Evolutionary conservation across 1,140 invertebrate genomes (phyloP).

Genomic region (Penaeus chinensis): DNA sequence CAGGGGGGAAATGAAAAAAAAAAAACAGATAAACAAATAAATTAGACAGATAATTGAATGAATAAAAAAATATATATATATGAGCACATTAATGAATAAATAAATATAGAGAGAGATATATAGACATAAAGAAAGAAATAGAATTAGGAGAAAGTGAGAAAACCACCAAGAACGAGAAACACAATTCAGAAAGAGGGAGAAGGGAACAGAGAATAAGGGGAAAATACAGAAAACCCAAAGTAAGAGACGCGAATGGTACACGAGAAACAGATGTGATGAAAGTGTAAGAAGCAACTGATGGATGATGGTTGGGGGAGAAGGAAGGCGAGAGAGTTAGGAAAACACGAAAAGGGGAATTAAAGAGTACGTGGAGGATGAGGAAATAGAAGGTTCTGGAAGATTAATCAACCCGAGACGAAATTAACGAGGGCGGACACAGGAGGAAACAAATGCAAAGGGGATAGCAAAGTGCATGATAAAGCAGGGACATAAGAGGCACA

Average conservation of each 20-base stretch:
- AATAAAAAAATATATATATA: too few species aligned
- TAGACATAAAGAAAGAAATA: not conserved
- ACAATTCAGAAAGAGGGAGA: not conserved
- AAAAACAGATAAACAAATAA: not conserved
- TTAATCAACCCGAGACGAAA: too few species aligned
- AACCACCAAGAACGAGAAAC: not conserved
- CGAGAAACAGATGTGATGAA: not conserved
- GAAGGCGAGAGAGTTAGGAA: not conserved
- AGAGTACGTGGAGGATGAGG: not conserved
- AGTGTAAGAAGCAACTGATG: not conserved
- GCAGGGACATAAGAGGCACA: too few species aligned
- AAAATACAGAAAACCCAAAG: not conserved
- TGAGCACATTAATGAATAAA: not conserved
- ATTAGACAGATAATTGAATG: not conserved
- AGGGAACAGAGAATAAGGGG: not conserved
- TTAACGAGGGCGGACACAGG: too few species aligned
- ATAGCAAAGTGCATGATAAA: too few species aligned
- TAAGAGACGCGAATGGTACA: too few species aligned
- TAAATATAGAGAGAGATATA: not conserved
- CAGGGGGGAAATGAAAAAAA: too few species aligned
- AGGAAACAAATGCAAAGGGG: too few species aligned
- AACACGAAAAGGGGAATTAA: not conserved
- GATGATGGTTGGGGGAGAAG: not conserved
- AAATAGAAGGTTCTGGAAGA: too few species aligned
- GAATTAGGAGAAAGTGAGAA: not conserved